Evolutionary conservation across 2,888 invertebrate species (phyloP).

Genomic region (Chrysodeixis includens): DNA sequence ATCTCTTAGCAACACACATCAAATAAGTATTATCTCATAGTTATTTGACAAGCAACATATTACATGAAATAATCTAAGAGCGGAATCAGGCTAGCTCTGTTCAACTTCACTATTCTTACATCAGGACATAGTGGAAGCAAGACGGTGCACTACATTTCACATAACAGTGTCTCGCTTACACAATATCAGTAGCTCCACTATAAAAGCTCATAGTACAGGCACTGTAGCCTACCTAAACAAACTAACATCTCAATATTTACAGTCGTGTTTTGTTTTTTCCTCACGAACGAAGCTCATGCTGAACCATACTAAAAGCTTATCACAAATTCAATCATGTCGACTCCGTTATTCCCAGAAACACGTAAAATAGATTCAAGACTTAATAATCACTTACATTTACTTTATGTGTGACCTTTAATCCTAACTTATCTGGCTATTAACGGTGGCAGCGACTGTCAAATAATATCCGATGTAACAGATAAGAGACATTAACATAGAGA

Average conservation of each 20-base stretch:
- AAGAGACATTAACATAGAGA: conserved; percentile 38
- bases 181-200: too few species aligned
- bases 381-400: conserved; percentile 32
- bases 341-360: background rate
- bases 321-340: background rate
- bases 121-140: too few species aligned
- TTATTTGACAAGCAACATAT: background rate
- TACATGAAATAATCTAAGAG: background rate
- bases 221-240: background rate
- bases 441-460: conserved; percentile 46
- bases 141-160: too few species aligned
- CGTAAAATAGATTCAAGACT: conserved; percentile 9
- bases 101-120: background rate
- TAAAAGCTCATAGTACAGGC: background rate
- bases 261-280: background rate
- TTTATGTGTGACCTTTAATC: conserved; percentile 45
- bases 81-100: background rate
- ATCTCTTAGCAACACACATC: background rate
- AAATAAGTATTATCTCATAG: background rate
- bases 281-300: background rate
- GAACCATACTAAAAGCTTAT: background rate
- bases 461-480: conserved; percentile 40
- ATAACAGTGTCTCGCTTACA: too few species aligned
- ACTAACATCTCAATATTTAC: background rate
- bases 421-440: conserved; percentile 37